Evolutionary conservation across 2,888 invertebrate genomes (phyloP).

Genomic region (Hirudinaria manillensis): DNA sequence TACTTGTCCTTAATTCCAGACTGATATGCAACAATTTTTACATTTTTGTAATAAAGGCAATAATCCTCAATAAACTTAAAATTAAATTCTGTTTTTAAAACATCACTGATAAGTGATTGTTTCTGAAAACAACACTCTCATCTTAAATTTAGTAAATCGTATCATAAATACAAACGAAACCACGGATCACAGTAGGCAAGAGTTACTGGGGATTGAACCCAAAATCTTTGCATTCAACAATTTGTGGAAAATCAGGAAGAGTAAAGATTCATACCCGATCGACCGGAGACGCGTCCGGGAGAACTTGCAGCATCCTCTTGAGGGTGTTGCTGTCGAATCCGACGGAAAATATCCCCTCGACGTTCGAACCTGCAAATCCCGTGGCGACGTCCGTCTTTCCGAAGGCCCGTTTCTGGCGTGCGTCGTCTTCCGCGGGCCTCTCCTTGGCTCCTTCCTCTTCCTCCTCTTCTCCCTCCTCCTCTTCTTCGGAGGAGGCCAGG

Average conservation of each 20-base stretch:
- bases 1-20: not conserved
- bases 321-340: constrained; percentile 74
- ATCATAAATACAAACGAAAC: not conserved
- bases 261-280: constrained; percentile 19
- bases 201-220: no score
- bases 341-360: constrained; percentile 43
- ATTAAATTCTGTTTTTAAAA: not conserved
- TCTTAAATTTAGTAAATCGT: not conserved
- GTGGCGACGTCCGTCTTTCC: not conserved
- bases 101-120: no score
- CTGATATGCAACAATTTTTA: not conserved
- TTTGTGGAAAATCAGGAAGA: not conserved
- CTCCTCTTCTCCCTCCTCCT: constrained; percentile 42
- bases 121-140: not conserved
- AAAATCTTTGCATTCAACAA: not conserved
- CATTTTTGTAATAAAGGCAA: not conserved
- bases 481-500: not conserved
- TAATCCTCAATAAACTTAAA: not conserved
- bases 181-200: no score
- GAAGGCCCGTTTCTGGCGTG: not conserved
- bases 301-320: constrained; percentile 87
- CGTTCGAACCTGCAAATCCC: not conserved
- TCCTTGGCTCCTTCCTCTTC: constrained; percentile 1
- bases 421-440: not conserved
- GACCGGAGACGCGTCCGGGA: constrained; percentile 59